Evolutionary conservation across 2,113 vertebrate genomes (phyloP).

Genomic region (Pterophyllum scalare): DNA sequence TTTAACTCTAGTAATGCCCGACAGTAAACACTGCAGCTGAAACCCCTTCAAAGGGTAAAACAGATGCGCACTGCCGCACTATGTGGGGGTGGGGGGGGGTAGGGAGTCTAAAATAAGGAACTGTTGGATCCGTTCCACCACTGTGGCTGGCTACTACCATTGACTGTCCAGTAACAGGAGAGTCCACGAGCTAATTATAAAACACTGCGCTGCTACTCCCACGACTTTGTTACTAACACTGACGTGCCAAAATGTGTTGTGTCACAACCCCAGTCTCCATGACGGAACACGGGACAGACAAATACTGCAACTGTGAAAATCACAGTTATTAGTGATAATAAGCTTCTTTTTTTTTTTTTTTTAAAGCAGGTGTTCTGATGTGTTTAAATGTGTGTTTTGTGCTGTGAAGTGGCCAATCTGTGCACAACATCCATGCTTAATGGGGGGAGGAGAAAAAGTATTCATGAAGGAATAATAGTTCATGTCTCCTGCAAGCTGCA

Average conservation of each 20-base stretch:
- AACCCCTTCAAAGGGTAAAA: conserved; percentile 42
- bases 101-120: conserved; percentile 68
- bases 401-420: neutral
- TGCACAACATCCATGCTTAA: neutral
- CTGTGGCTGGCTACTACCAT: conserved; percentile 48
- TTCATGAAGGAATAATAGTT: no score
- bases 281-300: neutral
- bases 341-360: neutral
- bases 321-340: neutral
- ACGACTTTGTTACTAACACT: conserved; percentile 35
- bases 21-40: conserved; percentile 47
- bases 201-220: conserved; percentile 29
- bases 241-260: conserved; percentile 17
- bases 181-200: conserved; percentile 65
- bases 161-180: conserved; percentile 53
- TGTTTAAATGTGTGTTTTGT: conserved; percentile 4
- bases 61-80: conserved; percentile 21
- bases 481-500: no score
- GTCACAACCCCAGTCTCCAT: conserved; percentile 20
- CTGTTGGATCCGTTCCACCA: conserved; percentile 61
- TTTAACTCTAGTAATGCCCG: conserved; percentile 57
- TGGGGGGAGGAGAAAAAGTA: neutral
- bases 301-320: conserved; percentile 4
- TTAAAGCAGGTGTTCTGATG: neutral
- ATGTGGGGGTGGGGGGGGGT: neutral